Evolutionary conservation across 92 coral and sea anemone genomes (phyloP), one percentile per base, ranked within the genome.

Genomic region (Pocillopora meandrina): DNA sequence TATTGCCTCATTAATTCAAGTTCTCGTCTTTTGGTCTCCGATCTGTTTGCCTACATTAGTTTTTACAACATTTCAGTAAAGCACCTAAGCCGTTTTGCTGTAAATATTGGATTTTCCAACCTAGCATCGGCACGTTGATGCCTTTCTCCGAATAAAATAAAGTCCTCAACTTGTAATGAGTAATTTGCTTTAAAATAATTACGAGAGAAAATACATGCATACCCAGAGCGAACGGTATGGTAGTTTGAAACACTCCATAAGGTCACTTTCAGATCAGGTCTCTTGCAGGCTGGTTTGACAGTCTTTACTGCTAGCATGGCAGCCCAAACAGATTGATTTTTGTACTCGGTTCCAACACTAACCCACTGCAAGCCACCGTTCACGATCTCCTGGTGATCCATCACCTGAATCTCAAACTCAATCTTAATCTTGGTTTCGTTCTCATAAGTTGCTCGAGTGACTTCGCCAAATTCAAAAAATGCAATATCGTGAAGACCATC

Each of bases 301-400:
- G 90, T 83, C 42, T 81, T 81, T 15, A 85, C 71, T 2, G 95
- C 88, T 31, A 89, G 81, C 75, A 89, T 93, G 2, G 93, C 87
- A 1, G 93, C 97, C 80, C 89, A 93, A 47, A 93, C 86, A 10
- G 93, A 81, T 23, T 74, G 77, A 65, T 92, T 87, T 64, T 73
- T 61, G 78, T 93, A 93, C 75, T 93, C 87, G 15, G 74, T 76
- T 12, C 95, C 97, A 14, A 92, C 74, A n/a, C 97, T 90, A 14
- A 86, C 90, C 97, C 97, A 93, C 59, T 89, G 87, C 34, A 72
- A 14, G 11, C 86, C 86, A 10, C 97, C 97, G 76, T 90, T 82
- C 13, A 76, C 76, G 42, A 87, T 75, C 1, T 65, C 69, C 77
- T 81, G 79, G 35, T 92, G 92, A 56, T 81, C 61, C 66, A 93